phyloP scores from a whole-genome alignment of 2,888 invertebrate genomes.

The Lapara coniferarum region DNA sequence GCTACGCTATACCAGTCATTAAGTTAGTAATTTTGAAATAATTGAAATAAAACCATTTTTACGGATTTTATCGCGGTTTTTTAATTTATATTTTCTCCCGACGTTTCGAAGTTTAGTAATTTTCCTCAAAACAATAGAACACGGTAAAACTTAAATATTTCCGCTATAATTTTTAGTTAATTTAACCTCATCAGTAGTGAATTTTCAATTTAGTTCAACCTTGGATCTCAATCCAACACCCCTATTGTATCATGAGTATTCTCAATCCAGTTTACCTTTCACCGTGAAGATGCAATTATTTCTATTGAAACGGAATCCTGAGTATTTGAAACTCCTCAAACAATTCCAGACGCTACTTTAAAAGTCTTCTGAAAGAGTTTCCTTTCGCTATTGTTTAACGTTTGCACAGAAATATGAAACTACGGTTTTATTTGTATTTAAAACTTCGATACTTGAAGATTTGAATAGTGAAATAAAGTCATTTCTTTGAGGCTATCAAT shows the following conservation, averaged over 20 bases:
- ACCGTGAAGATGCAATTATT: slow-evolving; percentile 16
- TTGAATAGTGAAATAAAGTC: no score
- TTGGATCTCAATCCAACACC: no score
- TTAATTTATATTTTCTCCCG: no score
- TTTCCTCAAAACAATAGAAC: neutral
- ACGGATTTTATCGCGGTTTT: no score
- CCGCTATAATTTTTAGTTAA: no score
- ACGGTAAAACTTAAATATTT: neutral
- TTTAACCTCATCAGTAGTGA: no score
- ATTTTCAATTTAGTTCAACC: no score
- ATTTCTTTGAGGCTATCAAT: no score
- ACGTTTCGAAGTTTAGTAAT: no score
- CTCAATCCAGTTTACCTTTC: slow-evolving; percentile 1
- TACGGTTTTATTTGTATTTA: slow-evolving; percentile 4
- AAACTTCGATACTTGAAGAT: neutral
- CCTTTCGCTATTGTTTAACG: slow-evolving; percentile 10
- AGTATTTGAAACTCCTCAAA: slow-evolving; percentile 21
- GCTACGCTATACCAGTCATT: no score
- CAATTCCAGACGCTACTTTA: slow-evolving; percentile 17
- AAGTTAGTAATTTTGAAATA: no score
- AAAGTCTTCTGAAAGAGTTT: slow-evolving; percentile 15
- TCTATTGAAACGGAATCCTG: slow-evolving; percentile 21
- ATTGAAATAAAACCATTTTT: no score
- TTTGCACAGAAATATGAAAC: slow-evolving; percentile 13
- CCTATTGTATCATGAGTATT: slow-evolving; percentile 1